phyloP scores from a whole-genome alignment of 1,140 invertebrate genomes.

The Drosophila repleta region DNA sequence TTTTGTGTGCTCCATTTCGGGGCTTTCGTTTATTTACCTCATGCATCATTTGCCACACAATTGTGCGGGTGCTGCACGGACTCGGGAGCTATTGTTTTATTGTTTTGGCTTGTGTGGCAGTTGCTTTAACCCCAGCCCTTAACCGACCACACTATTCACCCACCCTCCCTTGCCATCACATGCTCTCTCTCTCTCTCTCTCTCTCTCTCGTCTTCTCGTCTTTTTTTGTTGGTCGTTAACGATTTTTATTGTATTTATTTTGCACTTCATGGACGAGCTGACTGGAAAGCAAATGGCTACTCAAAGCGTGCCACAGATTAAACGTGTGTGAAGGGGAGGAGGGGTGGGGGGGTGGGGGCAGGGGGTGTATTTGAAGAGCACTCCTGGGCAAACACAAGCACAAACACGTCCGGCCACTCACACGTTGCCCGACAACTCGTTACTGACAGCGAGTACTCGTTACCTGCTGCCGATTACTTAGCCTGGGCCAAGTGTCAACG shows the following conservation, averaged over 20 bases:
- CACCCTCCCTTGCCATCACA: background rate
- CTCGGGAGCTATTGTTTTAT: slow-evolving; percentile 48
- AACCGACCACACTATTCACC: background rate
- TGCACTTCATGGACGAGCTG: slow-evolving; percentile 53
- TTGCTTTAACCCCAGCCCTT: no score
- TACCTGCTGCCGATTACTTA: background rate
- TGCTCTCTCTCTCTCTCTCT: background rate
- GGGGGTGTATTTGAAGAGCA: slow-evolving; percentile 38
- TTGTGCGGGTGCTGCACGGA: slow-evolving; percentile 3
- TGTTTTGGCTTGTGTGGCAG: slow-evolving; percentile 42
- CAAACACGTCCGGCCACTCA: background rate
- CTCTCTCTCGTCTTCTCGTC: background rate
- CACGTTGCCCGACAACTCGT: background rate
- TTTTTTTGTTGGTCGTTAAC: slow-evolving; percentile 18
- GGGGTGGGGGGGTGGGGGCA: slow-evolving; percentile 1
- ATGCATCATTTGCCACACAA: slow-evolving; percentile 48
- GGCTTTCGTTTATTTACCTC: slow-evolving; percentile 43
- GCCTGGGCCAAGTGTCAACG: background rate
- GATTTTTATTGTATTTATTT: slow-evolving; percentile 69
- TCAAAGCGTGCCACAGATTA: slow-evolving; percentile 13
- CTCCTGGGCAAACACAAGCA: slow-evolving; percentile 23
- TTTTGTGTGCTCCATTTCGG: background rate
- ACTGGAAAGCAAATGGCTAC: slow-evolving; percentile 16
- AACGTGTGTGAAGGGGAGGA: background rate
- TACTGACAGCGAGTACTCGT: slow-evolving; percentile 1